A percentile compares a stretch with the other conserved stretches of the same genome.
Evolutionary conservation across 1,140 invertebrate genomes (phyloP).

Genomic region (Mesaphorura yosii): DNA sequence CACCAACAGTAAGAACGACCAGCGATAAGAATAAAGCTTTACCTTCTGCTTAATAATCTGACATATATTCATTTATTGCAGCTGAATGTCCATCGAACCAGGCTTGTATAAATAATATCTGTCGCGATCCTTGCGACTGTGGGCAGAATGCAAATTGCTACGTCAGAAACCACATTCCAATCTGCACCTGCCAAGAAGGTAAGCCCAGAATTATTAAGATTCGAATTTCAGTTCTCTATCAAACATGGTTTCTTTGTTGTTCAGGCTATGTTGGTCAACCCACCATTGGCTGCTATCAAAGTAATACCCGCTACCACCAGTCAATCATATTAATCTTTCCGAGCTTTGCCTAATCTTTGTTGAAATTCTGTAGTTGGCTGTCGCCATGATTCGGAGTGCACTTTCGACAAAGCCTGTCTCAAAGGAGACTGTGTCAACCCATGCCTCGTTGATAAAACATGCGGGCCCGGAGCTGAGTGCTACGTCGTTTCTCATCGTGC

Average conservation of each 20-base stretch:
- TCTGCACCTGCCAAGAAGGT: conserved; percentile 51
- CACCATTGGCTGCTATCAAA: neutral
- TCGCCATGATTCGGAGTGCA: conserved; percentile 60
- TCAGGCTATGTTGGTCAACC: neutral
- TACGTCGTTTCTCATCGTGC: conserved; percentile 58
- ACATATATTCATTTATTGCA: neutral
- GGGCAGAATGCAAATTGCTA: conserved; percentile 66
- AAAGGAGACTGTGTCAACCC: conserved; percentile 74
- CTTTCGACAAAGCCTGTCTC: conserved; percentile 62
- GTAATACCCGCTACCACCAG: too few species aligned
- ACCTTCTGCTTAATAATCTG: too few species aligned
- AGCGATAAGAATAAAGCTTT: too few species aligned
- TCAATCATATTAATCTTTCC: too few species aligned
- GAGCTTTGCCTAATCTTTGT: too few species aligned
- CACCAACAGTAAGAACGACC: conserved; percentile 66
- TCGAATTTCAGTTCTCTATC: too few species aligned
- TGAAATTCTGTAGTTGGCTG: too few species aligned
- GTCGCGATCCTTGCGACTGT: conserved; percentile 67
- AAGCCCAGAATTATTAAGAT: too few species aligned
- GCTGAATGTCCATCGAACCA: conserved; percentile 57
- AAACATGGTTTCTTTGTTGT: neutral
- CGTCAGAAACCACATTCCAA: conserved; percentile 61
- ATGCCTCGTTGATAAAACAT: conserved; percentile 63
- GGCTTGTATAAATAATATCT: conserved; percentile 65
- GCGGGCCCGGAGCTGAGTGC: conserved; percentile 71